These are phyloP conservation scores for Chrosomus eos DNA, from an alignment of 2,797 vertebrate genomes.

Conservation along the genomic window DNA sequence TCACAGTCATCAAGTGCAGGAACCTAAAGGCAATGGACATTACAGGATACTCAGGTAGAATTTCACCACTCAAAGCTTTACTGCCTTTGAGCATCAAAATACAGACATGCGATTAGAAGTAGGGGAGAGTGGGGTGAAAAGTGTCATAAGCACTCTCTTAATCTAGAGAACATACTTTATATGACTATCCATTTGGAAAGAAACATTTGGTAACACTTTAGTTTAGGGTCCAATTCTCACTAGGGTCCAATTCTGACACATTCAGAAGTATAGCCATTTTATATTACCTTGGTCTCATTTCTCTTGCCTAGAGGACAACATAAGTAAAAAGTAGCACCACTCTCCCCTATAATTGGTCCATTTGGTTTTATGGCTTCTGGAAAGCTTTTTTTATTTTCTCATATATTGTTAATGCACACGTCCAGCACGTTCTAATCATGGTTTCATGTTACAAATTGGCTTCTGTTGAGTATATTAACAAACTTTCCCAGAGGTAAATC, in stretches of 20 bases:
- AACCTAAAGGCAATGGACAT: constrained; percentile 99
- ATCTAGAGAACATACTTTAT: neutral
- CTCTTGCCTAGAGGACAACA: neutral
- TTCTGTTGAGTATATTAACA: neutral
- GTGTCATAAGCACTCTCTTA: neutral
- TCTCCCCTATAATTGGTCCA: neutral
- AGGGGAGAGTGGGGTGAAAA: neutral
- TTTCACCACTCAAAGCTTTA: neutral
- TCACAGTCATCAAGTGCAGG: constrained; percentile 98
- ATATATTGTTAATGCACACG: constrained; percentile 6
- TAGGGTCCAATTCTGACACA: neutral
- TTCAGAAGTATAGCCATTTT: neutral
- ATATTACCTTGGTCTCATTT: neutral
- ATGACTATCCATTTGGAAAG: neutral
- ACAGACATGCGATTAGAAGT: neutral
- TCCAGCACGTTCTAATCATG: neutral
- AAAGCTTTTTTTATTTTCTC: constrained; percentile 3
- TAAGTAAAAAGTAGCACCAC: neutral
- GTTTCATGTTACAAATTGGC: constrained; percentile 6
- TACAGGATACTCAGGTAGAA: constrained; percentile 94
- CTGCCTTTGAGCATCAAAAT: neutral
- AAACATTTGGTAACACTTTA: neutral
- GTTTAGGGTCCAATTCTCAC: neutral
- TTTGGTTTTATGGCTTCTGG: constrained; percentile 4
- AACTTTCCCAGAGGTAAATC: constrained; percentile 15